Evolutionary conservation across 64 coral and sea anemone species (phyloP).

Genomic region (Dendrophyllia cribrosa): DNA sequence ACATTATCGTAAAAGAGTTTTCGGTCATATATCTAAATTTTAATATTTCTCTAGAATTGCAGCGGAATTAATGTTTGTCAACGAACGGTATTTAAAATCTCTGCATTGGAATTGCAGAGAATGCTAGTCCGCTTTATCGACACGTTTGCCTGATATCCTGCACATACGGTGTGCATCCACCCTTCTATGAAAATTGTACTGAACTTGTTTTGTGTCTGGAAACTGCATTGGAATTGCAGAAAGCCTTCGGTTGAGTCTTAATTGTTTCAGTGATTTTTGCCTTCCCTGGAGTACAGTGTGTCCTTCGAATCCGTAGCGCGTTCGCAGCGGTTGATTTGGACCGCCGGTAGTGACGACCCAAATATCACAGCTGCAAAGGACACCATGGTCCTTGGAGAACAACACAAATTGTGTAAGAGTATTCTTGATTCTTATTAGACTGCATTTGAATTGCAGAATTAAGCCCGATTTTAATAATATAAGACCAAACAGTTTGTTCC

Average conservation of each 20-base stretch:
- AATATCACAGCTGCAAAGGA: neutral
- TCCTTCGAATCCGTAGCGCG: too few species aligned
- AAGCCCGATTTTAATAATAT: neutral
- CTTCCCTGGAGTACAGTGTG: too few species aligned
- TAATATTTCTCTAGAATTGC: neutral
- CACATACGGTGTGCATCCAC: too few species aligned
- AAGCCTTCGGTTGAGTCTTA: neutral
- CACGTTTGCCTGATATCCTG: too few species aligned
- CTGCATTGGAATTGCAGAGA: constrained; percentile 40
- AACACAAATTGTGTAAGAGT: too few species aligned
- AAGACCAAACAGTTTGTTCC: too few species aligned
- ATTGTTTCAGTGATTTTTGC: neutral
- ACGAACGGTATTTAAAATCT: neutral
- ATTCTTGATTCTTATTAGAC: too few species aligned
- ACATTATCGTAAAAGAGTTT: neutral
- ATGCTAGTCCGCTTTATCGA: too few species aligned
- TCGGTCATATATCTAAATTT: neutral
- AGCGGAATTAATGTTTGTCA: neutral
- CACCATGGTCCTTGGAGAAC: neutral
- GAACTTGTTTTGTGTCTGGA: too few species aligned
- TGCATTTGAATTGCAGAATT: constrained; percentile 7
- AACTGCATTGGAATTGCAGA: constrained; percentile 37
- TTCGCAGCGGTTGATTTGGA: neutral
- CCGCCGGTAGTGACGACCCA: neutral
- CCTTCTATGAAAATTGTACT: too few species aligned